A percentile compares a stretch with the other conserved stretches of the same genome.
phyloP scores from a whole-genome alignment of 2,113 vertebrate species.

The Pseudolaguvia tuberculata region DNA sequence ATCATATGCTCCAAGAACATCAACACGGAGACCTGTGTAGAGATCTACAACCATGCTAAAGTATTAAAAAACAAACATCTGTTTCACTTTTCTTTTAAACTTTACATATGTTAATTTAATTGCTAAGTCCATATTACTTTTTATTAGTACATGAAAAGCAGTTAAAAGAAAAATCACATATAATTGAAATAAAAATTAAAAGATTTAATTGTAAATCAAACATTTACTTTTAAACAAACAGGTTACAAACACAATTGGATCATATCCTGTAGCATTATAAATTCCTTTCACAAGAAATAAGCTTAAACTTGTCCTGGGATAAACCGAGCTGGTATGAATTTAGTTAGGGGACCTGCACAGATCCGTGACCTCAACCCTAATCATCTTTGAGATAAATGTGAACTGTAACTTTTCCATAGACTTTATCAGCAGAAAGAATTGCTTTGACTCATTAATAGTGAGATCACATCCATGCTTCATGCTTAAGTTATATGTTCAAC shows the following conservation, averaged over 20 bases:
- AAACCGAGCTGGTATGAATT: background rate
- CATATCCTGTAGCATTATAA: background rate
- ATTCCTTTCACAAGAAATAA: background rate
- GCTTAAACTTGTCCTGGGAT: background rate
- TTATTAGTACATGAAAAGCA: background rate
- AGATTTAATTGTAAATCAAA: no score
- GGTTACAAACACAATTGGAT: background rate
- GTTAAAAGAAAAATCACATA: no score
- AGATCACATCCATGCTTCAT: background rate
- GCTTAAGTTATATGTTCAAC: background rate
- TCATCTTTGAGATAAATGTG: background rate
- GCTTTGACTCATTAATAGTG: background rate
- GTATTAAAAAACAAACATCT: constrained; percentile 57
- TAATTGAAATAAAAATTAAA: no score
- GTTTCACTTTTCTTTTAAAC: background rate
- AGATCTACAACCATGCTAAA: constrained; percentile 98
- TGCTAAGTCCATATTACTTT: background rate
- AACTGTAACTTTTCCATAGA: background rate
- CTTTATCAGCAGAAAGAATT: background rate
- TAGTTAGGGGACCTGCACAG: background rate
- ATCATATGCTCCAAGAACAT: constrained; percentile 97
- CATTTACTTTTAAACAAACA: background rate
- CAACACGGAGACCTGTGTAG: constrained; percentile 93
- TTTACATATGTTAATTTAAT: no score
- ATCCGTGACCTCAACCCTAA: background rate